Conservation (phyloP, 2,888 invertebrate species). For the Polyploca ridens region DNA sequence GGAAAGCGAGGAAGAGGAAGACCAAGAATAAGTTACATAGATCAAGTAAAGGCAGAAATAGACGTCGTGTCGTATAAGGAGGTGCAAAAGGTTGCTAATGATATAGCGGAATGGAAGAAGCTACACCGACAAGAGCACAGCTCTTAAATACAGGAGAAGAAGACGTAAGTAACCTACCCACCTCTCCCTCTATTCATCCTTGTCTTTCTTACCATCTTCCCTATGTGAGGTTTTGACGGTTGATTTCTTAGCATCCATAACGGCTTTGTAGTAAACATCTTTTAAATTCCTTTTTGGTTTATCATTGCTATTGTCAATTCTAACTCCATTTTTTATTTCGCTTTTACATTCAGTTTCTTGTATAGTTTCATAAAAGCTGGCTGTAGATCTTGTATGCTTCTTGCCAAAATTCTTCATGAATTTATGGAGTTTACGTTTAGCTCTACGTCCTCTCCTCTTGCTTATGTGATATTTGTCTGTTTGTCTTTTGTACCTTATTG, state of each 20-base stretch:
- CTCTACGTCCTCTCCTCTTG: conserved; percentile 9
- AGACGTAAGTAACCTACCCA: too few relatives aligned
- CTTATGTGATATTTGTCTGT: not conserved
- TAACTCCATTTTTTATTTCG: not conserved
- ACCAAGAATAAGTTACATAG: too few relatives aligned
- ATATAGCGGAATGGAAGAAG: too few relatives aligned
- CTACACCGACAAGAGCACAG: too few relatives aligned
- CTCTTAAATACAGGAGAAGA: too few relatives aligned
- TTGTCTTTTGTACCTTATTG: conserved; percentile 29
- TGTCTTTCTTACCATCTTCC: conserved; percentile 12
- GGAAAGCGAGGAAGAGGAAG: too few relatives aligned
- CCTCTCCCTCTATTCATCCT: not conserved
- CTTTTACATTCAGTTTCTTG: conserved; percentile 17
- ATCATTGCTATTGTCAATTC: conserved; percentile 6
- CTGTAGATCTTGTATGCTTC: conserved; percentile 45
- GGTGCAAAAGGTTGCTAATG: too few relatives aligned
- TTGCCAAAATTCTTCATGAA: conserved; percentile 41
- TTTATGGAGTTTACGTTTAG: conserved; percentile 22
- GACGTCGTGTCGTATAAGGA: too few relatives aligned
- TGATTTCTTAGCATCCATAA: conserved; percentile 51
- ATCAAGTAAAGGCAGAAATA: too few relatives aligned
- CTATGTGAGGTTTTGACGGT: conserved; percentile 29
- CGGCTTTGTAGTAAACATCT: conserved; percentile 56
- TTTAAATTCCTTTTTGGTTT: conserved; percentile 46
- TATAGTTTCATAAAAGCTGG: conserved; percentile 24